Percentiles rank a stretch among this genome's conserved stretches.
phyloP scores from a whole-genome alignment of 2,888 invertebrate species.

The Plebejus anna region DNA sequence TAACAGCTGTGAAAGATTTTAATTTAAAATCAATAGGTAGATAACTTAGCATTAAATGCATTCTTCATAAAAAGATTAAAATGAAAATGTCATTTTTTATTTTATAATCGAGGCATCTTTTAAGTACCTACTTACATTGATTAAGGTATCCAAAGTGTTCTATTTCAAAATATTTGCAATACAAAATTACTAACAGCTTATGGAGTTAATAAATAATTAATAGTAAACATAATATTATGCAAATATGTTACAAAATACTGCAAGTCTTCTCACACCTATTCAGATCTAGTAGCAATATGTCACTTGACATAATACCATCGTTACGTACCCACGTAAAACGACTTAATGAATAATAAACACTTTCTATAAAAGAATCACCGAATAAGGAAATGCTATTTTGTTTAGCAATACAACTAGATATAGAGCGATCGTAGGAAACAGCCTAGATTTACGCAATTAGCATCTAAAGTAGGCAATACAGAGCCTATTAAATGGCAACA shows the following conservation, averaged over 20 bases:
- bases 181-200: background rate
- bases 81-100: too few species aligned
- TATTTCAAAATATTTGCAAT: background rate
- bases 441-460: conserved; percentile 61
- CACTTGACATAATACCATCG: background rate
- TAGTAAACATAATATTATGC: background rate
- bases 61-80: too few species aligned
- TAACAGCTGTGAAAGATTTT: too few species aligned
- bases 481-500: conserved; percentile 41
- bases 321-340: conserved; percentile 13
- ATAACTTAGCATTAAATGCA: too few species aligned
- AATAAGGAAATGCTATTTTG: conserved; percentile 45
- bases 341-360: conserved; percentile 33
- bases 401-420: conserved; percentile 44
- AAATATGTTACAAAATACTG: background rate
- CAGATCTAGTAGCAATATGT: conserved; percentile 14
- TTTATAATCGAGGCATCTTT: too few species aligned
- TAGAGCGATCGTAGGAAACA: conserved; percentile 53
- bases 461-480: conserved; percentile 62
- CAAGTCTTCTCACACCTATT: background rate
- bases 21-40: too few species aligned
- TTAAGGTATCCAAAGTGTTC: background rate
- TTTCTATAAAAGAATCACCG: conserved; percentile 38
- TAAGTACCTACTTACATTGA: too few species aligned
- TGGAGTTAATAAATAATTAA: background rate